Evolutionary conservation across 2,888 invertebrate genomes (phyloP).

Genomic region (Strigamia maritima): DNA sequence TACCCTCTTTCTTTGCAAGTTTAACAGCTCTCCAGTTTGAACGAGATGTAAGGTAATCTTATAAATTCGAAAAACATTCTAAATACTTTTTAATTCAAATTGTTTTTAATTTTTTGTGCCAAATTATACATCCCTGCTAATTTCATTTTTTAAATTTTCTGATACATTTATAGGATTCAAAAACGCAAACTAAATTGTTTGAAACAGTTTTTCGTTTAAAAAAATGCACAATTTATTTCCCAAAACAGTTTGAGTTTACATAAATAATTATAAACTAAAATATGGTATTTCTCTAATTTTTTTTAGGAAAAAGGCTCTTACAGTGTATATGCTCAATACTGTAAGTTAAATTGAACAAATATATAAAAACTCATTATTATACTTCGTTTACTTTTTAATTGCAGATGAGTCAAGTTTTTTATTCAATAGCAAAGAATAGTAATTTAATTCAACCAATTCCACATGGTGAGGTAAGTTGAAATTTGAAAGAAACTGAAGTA

Average conservation of each 20-base stretch:
- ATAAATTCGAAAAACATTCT: neutral
- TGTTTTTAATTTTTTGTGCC: too few species aligned
- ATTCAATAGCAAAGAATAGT: neutral
- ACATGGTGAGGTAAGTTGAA: constrained; percentile 3
- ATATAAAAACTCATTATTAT: neutral
- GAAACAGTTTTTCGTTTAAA: neutral
- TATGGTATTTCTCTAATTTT: neutral
- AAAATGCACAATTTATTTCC: too few species aligned
- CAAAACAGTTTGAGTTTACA: too few species aligned
- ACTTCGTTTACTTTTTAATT: neutral
- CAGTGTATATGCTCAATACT: neutral
- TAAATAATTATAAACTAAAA: too few species aligned
- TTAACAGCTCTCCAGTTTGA: neutral
- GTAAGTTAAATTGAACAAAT: neutral
- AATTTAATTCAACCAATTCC: neutral
- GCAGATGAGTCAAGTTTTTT: neutral
- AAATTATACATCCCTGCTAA: too few species aligned
- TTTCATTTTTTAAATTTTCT: too few species aligned
- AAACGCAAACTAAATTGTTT: too few species aligned
- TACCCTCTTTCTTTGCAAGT: neutral
- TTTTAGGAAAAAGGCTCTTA: neutral
- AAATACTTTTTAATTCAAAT: too few species aligned
- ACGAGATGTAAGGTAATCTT: neutral
- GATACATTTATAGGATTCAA: too few species aligned
- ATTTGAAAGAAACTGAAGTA: neutral